These are phyloP conservation scores for Notolabrus celidotus DNA, from an alignment of 2,797 vertebrate species.

Conservation along the genomic window DNA sequence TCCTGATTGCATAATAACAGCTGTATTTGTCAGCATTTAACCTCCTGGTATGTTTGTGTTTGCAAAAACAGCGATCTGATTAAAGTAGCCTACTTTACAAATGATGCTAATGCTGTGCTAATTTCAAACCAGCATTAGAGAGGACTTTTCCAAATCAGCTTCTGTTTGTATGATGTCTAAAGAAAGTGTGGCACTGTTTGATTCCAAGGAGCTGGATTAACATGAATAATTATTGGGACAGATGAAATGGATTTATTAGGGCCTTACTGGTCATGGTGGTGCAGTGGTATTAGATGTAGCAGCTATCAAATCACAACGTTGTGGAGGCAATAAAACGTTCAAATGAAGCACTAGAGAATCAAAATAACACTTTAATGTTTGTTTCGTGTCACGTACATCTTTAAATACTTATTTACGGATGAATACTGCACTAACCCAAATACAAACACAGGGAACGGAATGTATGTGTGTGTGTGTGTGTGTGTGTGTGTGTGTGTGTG, in stretches of 20 bases:
- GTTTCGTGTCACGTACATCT: background rate
- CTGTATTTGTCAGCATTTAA: background rate
- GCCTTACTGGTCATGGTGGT: conserved; percentile 30
- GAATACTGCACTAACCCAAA: background rate
- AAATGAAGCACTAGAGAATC: background rate
- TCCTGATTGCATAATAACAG: background rate
- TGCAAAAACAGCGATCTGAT: background rate
- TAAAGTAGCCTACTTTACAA: conserved; percentile 15
- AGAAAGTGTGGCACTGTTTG: conserved; percentile 33
- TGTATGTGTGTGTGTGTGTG: conserved; percentile 3
- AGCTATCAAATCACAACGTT: background rate
- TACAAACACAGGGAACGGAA: background rate
- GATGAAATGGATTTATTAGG: conserved; percentile 31
- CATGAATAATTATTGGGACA: conserved; percentile 28
- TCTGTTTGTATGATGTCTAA: conserved; percentile 23
- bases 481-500: conserved; percentile 9
- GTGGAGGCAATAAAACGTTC: background rate
- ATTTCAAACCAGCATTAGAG: conserved; percentile 18
- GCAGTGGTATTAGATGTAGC: conserved; percentile 1
- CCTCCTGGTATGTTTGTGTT: too few relatives aligned
- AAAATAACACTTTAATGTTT: background rate
- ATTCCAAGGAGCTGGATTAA: conserved; percentile 34
- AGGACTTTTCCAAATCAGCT: conserved; percentile 28
- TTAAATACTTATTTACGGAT: background rate
- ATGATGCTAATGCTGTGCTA: conserved; percentile 13